Conservation (phyloP, 2,888 invertebrate genomes). For the Hypsopygia costalis region DNA sequence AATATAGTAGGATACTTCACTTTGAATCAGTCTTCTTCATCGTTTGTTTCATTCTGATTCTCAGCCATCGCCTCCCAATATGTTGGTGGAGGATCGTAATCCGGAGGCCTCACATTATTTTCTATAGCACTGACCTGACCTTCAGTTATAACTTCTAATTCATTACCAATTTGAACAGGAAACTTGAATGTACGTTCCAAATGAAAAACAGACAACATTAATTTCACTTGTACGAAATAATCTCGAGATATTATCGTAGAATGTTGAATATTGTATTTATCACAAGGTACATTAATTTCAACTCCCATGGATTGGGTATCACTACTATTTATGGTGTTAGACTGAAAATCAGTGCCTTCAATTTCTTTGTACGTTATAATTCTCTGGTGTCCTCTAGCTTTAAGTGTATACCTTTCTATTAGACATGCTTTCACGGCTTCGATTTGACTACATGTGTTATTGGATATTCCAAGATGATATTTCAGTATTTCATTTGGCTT, state of each 20-base stretch:
- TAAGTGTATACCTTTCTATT: background rate
- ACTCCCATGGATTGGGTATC: background rate
- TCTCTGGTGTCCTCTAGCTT: background rate
- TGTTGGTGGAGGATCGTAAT: conserved; percentile 14
- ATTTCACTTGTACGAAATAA: conserved; percentile 8
- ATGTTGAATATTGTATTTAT: conserved; percentile 3
- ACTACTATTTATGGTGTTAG: background rate
- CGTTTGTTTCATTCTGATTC: background rate
- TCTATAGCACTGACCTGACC: background rate
- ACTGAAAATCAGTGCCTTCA: background rate
- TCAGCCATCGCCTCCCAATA: conserved; percentile 17
- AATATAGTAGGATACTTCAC: too few species aligned
- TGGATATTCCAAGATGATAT: background rate
- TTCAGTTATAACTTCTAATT: background rate
- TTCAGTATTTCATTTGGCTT: background rate
- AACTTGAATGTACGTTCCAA: conserved; percentile 9
- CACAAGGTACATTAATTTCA: conserved; percentile 11
- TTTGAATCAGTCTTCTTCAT: background rate
- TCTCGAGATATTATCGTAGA: conserved; percentile 10
- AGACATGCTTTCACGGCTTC: background rate
- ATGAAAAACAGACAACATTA: conserved; percentile 8
- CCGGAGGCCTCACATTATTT: background rate
- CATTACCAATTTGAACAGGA: conserved; percentile 10
- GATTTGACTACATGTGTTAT: background rate
- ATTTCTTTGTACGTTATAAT: background rate